phyloP scores from a whole-genome alignment of 2,113 vertebrate genomes.

The Neolamprologus longior region DNA sequence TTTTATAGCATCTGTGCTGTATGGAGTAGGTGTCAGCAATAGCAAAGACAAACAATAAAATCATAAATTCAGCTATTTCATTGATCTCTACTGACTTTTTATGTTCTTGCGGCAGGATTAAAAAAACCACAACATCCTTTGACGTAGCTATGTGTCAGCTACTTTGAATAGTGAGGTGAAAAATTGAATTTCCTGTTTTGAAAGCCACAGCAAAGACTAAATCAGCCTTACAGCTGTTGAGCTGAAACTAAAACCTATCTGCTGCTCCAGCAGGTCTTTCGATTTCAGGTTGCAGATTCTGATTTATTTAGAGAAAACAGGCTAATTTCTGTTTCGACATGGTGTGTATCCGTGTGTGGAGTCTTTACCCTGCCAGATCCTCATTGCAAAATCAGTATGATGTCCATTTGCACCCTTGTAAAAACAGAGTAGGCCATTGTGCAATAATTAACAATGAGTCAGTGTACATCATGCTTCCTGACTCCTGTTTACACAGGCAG shows the following conservation, averaged over 20 bases:
- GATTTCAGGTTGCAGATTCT: background rate
- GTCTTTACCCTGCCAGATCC: background rate
- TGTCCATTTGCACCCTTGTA: background rate
- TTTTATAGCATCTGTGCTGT: background rate
- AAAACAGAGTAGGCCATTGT: background rate
- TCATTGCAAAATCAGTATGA: background rate
- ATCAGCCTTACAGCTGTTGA: constrained; percentile 24
- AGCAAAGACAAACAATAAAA: background rate
- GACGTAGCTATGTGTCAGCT: background rate
- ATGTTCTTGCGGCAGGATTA: background rate
- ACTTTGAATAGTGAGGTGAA: background rate
- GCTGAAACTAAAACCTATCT: constrained; percentile 26
- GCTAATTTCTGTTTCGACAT: background rate
- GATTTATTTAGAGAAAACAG: background rate
- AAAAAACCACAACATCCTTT: constrained; percentile 6
- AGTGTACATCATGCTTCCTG: background rate
- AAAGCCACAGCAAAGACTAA: constrained; percentile 19
- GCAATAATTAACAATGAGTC: background rate
- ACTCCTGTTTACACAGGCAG: background rate
- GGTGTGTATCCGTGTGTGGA: background rate
- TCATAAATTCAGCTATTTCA: background rate
- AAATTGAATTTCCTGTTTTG: background rate
- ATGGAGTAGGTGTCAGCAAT: too few relatives aligned
- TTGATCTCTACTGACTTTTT: background rate
- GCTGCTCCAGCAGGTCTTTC: background rate